Base-by-base conservation (phyloP, 2,888 invertebrate genomes). In the Melangyna quadrimaculata region DNA sequence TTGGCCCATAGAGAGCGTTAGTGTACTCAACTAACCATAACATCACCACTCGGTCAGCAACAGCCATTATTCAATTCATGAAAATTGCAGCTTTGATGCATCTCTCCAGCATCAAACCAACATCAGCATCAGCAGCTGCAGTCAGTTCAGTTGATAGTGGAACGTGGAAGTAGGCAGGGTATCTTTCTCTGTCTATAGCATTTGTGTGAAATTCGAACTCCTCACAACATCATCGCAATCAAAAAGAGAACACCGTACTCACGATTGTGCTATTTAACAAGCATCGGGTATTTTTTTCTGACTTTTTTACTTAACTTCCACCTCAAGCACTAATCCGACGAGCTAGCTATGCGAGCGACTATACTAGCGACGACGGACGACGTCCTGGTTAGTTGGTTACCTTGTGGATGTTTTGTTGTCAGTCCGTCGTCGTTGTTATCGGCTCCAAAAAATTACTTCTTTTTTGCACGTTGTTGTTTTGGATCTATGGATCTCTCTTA, bases 251-350 rank as follows among this genome's bases (percentile, higher is more conserved):
- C 87, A 88, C 84, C 87, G 84, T 82, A 87, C 87, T 88, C 87
- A 88, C 87, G 87, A 88, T 82, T 88, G 87, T 86, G 87, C 87
- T 88, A 87, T 88, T 88, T 88, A 88, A 88, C 87, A 87, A 88
- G 87, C 87, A 78, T 86, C 79, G 86, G 73, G 87, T 59, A 45
- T 43, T 61, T 45, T 43, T 70, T 59, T 40, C 19, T 48, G 19
- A 22, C 53, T 32, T 71, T 51, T 43, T 4, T 48, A 37, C 59
- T 57, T 51, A 59, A 67, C 67, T 57, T 45, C 43, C 48, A 29
- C 65, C 65, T 65, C 45, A 45, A 55, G 74, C 37, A 48, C 45
- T 51, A 27, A 61, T 51, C 29, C 27, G 3, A 17, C 2, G 9
- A 40, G 35, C 32, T 19, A 61, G 14, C 3, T 51, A 29, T 32